Evolutionary conservation across 2,113 vertebrate genomes (phyloP).

Genomic region (Gadus chalcogrammus): DNA sequence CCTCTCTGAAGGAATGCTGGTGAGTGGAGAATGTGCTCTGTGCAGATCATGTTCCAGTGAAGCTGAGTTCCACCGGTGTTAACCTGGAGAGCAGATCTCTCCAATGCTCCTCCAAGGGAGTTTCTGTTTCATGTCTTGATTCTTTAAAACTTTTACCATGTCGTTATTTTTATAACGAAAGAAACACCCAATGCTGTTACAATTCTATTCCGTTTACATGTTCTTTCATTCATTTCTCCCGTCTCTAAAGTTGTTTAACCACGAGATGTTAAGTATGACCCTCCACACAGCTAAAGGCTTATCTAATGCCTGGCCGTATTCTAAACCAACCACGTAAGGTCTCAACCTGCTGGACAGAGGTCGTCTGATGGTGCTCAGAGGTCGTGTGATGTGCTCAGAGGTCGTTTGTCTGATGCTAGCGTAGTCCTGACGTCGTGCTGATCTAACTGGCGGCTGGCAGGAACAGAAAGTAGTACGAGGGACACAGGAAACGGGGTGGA

Average conservation of each 20-base stretch:
- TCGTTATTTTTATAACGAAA: no score
- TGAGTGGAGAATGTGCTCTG: slow-evolving; percentile 58
- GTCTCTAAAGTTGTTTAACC: slow-evolving; percentile 32
- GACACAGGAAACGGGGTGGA: slow-evolving; percentile 16
- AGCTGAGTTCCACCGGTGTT: slow-evolving; percentile 35
- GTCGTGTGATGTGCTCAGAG: no score
- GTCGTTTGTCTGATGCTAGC: slow-evolving; percentile 72
- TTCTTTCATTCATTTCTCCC: not conserved
- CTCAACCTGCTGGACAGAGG: no score
- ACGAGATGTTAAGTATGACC: slow-evolving; percentile 9
- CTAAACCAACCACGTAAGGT: no score
- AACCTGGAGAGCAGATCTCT: slow-evolving; percentile 35
- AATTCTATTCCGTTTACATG: not conserved
- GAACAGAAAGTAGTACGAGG: slow-evolving; percentile 5
- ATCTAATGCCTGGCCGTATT: no score
- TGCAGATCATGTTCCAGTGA: slow-evolving; percentile 37
- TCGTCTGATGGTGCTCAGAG: no score
- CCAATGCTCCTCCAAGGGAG: slow-evolving; percentile 40
- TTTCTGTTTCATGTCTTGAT: not conserved
- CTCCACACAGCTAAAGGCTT: not conserved
- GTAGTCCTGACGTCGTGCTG: slow-evolving; percentile 43
- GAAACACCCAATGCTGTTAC: no score
- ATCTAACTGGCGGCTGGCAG: slow-evolving; percentile 43
- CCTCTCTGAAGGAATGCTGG: slow-evolving; percentile 54
- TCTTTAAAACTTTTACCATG: not conserved